Percentiles rank a stretch among this genome's conserved stretches.
These are phyloP conservation scores for Phrynosoma blainvillii DNA, from an alignment of 2,113 vertebrate species.

Conservation along the genomic window DNA sequence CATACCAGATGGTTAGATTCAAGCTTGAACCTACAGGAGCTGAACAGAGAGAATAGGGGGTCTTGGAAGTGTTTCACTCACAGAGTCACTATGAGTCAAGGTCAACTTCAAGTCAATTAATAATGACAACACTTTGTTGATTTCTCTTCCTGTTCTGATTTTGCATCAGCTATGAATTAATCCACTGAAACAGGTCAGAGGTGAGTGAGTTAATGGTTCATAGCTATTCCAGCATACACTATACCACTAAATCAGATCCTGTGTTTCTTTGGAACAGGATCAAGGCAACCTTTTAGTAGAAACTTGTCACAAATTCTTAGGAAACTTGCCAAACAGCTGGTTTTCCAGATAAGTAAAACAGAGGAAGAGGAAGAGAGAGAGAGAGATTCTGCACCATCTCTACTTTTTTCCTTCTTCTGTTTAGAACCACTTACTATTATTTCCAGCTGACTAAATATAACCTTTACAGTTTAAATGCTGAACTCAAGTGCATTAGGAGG, in stretches of 20 bases:
- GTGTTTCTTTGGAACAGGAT: not conserved
- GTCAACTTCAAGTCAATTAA: too few relatives aligned
- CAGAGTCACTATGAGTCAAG: too few relatives aligned
- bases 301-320: not conserved
- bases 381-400: not conserved
- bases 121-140: not conserved
- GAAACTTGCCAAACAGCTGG: not conserved
- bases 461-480: slow-evolving; percentile 36
- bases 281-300: not conserved
- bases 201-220: not conserved
- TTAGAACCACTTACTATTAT: slow-evolving; percentile 9
- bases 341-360: not conserved
- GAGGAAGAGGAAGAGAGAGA: too few relatives aligned
- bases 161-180: not conserved
- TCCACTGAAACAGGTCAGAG: not conserved
- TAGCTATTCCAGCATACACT: not conserved
- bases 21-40: too few relatives aligned
- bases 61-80: too few relatives aligned
- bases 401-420: not conserved
- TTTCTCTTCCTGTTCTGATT: not conserved
- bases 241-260: not conserved
- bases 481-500: slow-evolving; percentile 46
- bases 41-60: too few relatives aligned
- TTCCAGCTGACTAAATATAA: slow-evolving; percentile 36
- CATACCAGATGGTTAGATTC: too few relatives aligned